Percentiles rank a stretch among this genome's conserved stretches.
Evolutionary conservation across 2,888 invertebrate species (phyloP).

Genomic region (Heliconius aoede): DNA sequence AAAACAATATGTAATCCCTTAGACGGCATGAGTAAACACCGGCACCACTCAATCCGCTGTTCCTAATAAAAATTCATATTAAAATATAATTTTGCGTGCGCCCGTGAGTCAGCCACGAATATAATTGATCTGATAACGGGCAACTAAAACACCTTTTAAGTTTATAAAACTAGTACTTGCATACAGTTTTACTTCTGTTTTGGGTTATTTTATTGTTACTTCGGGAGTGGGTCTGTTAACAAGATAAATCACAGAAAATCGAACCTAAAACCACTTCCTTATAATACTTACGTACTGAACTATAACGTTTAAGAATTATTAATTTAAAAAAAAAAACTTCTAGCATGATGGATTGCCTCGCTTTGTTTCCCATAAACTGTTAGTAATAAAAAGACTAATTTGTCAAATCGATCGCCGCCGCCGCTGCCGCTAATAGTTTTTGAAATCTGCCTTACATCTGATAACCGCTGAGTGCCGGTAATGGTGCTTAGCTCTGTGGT

Average conservation of each 20-base stretch:
- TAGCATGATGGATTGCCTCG: slow-evolving; percentile 52
- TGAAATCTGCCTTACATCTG: slow-evolving; percentile 56
- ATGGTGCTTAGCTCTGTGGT: background rate
- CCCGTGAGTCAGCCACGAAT: slow-evolving; percentile 47
- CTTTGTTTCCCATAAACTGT: slow-evolving; percentile 66
- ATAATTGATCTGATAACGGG: slow-evolving; percentile 57
- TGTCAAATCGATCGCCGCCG: slow-evolving; percentile 56
- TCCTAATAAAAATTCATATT: slow-evolving; percentile 41
- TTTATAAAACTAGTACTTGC: slow-evolving; percentile 16
- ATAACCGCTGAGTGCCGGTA: slow-evolving; percentile 47
- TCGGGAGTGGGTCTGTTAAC: too few relatives aligned
- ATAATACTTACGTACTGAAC: background rate
- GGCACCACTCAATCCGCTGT: background rate
- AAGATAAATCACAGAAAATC: background rate
- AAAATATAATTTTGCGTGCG: slow-evolving; percentile 50
- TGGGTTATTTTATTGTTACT: background rate
- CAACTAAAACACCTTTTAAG: slow-evolving; percentile 54
- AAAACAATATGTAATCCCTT: slow-evolving; percentile 26
- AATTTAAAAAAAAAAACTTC: slow-evolving; percentile 26
- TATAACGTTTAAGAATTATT: background rate
- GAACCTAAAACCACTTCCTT: background rate
- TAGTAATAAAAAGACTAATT: slow-evolving; percentile 60
- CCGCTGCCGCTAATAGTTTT: slow-evolving; percentile 58
- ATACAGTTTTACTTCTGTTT: background rate
- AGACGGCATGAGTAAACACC: slow-evolving; percentile 35